Evolutionary conservation across 2,888 invertebrate genomes (phyloP), one percentile per base, ranked within the genome.

Genomic region (Agrochola lota): DNA sequence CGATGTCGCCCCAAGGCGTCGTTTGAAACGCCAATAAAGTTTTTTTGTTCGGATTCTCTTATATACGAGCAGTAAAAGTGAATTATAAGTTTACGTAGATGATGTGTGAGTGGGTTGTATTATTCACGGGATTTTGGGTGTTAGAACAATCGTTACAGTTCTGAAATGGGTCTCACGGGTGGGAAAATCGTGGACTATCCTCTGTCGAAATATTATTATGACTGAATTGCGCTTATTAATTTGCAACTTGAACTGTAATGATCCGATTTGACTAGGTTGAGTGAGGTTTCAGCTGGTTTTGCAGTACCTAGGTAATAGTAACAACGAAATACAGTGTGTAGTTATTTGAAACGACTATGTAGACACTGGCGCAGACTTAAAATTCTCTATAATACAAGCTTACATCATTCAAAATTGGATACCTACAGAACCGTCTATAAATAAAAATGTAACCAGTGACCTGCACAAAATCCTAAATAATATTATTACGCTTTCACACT

Each of bases 1-100:
- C 94, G 93, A 96, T 95, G 95, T 95, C 95, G 93, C 96, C 96
- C 96, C 78, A 91, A 95, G 96, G 96, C 94, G 87, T 95, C 95
- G 95, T 96, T 96, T 91, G 90, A 91, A 91, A 92, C 93, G 92
- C 94, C 95, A 95, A 95, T 95, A 95, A 95, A 94, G 93, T 95
- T 84, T 95, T 95, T 95, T 95, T 94, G 91, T 91, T 89, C 89
- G 92, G 93, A 95, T 94, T 94, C 92, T 84, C 91, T 92, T 91
- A 93, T 91, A 91, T 92, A 94, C 90, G 93, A 90, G 85, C 89
- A 80, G 79, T 85, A 87, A 84, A 91, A 93, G 92, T 94, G 94
- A 94, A 94, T 95, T 94, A 94, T 91, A 92, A 93, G 92, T 92
- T 90, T 76, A 74, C 84, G 83, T 75, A 80, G 75, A 79, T 86